Percentiles rank a stretch among this genome's conserved stretches.
phyloP scores from a whole-genome alignment of 2,888 invertebrate species.

The Acronicta aceris region DNA sequence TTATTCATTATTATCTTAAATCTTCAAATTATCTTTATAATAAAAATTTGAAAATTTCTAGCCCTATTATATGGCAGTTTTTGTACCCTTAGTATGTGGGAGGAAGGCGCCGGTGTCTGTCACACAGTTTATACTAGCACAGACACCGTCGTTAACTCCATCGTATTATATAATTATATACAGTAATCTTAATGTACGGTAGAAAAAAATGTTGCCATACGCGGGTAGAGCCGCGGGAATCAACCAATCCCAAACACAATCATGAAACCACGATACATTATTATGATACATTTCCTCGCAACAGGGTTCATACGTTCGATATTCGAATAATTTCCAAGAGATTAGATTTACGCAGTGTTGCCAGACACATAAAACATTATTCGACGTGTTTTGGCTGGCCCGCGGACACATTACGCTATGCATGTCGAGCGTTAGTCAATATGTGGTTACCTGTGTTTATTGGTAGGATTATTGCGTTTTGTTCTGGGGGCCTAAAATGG shows the following conservation, averaged over 20 bases:
- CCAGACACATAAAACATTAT: constrained; percentile 51
- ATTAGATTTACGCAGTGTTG: constrained; percentile 47
- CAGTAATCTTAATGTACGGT: no score
- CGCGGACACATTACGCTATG: constrained; percentile 17
- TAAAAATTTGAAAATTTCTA: no score
- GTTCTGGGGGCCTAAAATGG: no score
- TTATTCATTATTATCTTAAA: no score
- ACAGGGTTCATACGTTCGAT: constrained; percentile 8
- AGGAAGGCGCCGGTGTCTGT: no score
- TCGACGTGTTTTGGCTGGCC: constrained; percentile 45
- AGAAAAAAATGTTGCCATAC: no score
- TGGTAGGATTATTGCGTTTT: not conserved
- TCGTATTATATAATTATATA: no score
- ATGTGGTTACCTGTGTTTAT: constrained; percentile 1
- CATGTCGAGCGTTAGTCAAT: constrained; percentile 28
- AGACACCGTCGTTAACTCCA: no score
- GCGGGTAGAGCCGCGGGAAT: not conserved
- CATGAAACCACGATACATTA: not conserved
- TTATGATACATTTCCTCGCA: constrained; percentile 4
- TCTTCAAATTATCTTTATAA: no score
- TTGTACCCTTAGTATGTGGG: no score
- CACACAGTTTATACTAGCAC: no score
- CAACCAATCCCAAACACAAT: not conserved
- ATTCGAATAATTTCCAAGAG: constrained; percentile 33
- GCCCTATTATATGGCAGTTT: no score